Evolutionary conservation across 2,113 vertebrate species (phyloP), one percentile per base, ranked within the genome.

Genomic region (Chascanopsetta lugubris): DNA sequence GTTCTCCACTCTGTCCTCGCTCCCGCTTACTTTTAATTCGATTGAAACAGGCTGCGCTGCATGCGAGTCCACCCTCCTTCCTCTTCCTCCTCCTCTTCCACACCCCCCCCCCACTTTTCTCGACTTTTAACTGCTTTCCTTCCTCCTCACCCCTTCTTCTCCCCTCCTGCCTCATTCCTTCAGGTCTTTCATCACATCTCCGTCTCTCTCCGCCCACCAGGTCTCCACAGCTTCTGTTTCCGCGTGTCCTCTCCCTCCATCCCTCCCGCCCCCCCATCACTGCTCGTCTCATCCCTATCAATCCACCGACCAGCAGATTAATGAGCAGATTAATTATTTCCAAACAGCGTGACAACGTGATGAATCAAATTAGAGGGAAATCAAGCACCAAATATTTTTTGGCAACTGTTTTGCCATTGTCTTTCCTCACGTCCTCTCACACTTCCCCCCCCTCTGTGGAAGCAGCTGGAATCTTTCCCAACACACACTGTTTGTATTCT

Each of bases 401-500:
- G 5, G 12, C 5, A 32, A 29, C 59, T 34, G 38, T 43, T 45
- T 50, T 69, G n/a, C 55, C 34, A 27, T 72, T 66, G 26, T 63
- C 58, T 30, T 76, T 63, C 55, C 63, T 77, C 47, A 73, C 67
- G 61, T 62, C 80, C 80, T 85, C 79, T 86, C 86, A 75, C 78
- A 84, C 86, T 36, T 77, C 73, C 84, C 62, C 85, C 87, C 47
- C 54, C 25, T 38, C n/a, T n/a, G n/a, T n/a, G n/a, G n/a, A 8
- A 30, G 53, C 60, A 55, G 47, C 59, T 60, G 43, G 43, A 27
- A 57, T 85, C 65, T 71, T 54, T 43, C 20, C 32, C 30, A 62
- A 20, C 21, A 73, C 69, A 50, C 50, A 46, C 26, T 21, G 26
- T 27, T 17, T 25, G 3, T 48, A 8, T 25, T 15, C 8, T 61